Evolutionary conservation across 2,113 vertebrate species (phyloP), one percentile per base, ranked within the genome.

Genomic region (Oncorhynchus gorbuscha): DNA sequence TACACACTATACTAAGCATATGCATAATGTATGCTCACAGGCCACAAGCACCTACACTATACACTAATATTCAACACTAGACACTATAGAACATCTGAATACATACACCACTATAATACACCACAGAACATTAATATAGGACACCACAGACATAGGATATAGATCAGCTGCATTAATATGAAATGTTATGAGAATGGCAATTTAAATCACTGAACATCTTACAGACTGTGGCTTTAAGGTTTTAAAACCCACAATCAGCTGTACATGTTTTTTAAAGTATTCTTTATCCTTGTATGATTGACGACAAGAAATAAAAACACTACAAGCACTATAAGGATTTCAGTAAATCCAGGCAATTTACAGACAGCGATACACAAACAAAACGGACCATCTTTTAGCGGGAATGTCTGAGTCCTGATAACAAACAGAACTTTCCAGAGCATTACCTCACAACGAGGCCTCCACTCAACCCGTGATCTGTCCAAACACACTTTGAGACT

Each of bases 401-500:
- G 68, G 32, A 48, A 69, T 69, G 13, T 69, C 68, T 48, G 69
- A 49, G 14, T 70, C 69, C 69, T 49, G 48, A 20, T 51, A 71
- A 71, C 68, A 70, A 71, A 51, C 71, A 59, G 3, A 72, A 72
- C 49, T 72, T 59, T 72, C 71, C 55, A 59, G 55, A 16, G 51
- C 69, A 49, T 70, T 49, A 70, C 69, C 45, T 48, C 45, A 45
- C 69, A 70, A 49, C 45, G 5, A 68, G 51, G 16, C 12, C 66
- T 59, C 75, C 80, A 69, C 73, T 84, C 83, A 85, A 75, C 79
- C 80, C 73, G 81, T 88, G 81, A 88, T 81, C 80, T 87, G 80
- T 83, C 85, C 85, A 71, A 78, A 86, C 69, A 35, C 87, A 80
- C 81, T 83, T 85, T 89, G 83, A 77, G 32, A 88, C 83, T 81